phyloP scores from a whole-genome alignment of 2,113 vertebrate species.

The Neomonachus schauinslandi region DNA sequence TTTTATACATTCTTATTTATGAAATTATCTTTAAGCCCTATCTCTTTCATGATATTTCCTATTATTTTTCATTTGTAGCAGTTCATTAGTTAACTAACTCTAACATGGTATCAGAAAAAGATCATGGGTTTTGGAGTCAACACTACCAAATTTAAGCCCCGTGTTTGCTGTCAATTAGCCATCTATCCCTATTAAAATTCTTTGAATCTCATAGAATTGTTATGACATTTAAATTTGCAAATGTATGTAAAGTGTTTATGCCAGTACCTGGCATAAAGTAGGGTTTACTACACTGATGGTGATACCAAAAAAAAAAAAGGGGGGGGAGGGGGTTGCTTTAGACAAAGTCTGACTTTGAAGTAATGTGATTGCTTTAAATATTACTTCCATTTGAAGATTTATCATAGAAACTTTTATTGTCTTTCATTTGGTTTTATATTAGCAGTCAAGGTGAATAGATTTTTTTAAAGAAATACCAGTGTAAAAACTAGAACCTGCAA shows the following conservation, averaged over 20 bases:
- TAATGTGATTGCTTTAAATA: not conserved
- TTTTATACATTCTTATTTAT: not conserved
- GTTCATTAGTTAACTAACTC: not conserved
- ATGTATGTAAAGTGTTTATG: not conserved
- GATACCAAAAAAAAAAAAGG: not conserved
- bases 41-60: not conserved
- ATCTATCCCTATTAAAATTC: not conserved
- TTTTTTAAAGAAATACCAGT: not conserved
- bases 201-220: not conserved
- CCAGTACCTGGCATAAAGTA: not conserved
- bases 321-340: not conserved
- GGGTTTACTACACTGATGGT: not conserved
- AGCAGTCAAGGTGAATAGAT: not conserved
- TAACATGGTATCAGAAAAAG: not conserved
- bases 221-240: not conserved
- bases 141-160: not conserved
- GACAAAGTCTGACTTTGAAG: not conserved
- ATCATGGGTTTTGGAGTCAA: not conserved
- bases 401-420: not conserved
- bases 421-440: not conserved
- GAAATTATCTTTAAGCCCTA: not conserved
- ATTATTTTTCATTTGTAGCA: not conserved
- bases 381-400: not conserved
- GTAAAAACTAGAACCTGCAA: not conserved
- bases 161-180: not conserved